Evolutionary conservation across 2,888 invertebrate genomes (phyloP).

Genomic region (Cerastis leucographa): DNA sequence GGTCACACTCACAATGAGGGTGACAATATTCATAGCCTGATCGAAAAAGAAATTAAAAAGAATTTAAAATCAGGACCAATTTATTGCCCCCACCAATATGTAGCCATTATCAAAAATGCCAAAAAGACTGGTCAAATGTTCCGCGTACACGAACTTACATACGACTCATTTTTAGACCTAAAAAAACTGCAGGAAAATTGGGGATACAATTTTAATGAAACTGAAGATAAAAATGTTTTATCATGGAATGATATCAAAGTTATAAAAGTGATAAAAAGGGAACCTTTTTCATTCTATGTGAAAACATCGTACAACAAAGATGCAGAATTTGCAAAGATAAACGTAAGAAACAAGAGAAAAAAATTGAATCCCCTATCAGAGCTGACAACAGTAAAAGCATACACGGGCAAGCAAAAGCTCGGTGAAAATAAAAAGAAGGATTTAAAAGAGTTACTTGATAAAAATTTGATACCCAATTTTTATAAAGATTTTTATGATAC

Average conservation of each 20-base stretch:
- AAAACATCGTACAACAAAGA: conserved; percentile 29
- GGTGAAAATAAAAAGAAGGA: conserved; percentile 19
- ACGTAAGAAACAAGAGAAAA: conserved; percentile 19
- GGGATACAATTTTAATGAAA: conserved; percentile 19
- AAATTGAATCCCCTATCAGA: conserved; percentile 12
- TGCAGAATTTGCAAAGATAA: conserved; percentile 12
- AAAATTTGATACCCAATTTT: conserved; percentile 25
- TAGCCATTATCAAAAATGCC: conserved; percentile 21
- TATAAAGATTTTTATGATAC: conserved; percentile 29
- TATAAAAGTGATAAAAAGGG: conserved; percentile 21
- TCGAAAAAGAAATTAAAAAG: conserved; percentile 30
- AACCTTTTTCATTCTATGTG: conserved; percentile 30
- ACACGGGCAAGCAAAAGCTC: conserved; percentile 23
- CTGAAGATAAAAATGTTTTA: conserved; percentile 16
- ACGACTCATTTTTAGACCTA: conserved; percentile 19
- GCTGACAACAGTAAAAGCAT: conserved; percentile 22
- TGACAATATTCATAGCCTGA: conserved; percentile 27
- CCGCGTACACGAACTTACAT: conserved; percentile 18
- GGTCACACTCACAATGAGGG: conserved; percentile 36
- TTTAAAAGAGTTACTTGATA: conserved; percentile 16
- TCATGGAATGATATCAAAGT: conserved; percentile 27
- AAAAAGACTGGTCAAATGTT: conserved; percentile 20
- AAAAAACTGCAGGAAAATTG: conserved; percentile 10
- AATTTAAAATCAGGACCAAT: conserved; percentile 35
- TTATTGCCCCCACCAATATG: conserved; percentile 33